Conservation (phyloP, 1,140 invertebrate species). For the Drosophila seguyi region DNA sequence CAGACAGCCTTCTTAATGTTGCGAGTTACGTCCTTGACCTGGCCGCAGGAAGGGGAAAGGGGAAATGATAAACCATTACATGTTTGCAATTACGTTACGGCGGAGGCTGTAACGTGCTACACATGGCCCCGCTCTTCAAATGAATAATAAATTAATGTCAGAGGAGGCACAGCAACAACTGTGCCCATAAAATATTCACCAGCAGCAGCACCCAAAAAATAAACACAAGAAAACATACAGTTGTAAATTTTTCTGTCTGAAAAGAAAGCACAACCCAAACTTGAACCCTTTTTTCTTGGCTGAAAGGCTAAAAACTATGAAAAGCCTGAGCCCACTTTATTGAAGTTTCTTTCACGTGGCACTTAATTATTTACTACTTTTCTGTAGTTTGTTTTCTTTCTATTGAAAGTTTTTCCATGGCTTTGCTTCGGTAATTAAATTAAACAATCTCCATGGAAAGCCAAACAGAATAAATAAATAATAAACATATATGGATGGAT, state of each 20-base stretch:
- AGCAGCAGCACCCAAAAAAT: conserved; percentile 36
- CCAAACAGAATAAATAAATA: not conserved
- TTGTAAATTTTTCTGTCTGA: conserved; percentile 18
- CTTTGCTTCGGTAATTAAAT: conserved; percentile 6
- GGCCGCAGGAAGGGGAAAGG: conserved; percentile 6
- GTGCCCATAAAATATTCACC: conserved; percentile 60
- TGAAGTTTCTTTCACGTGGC: conserved; percentile 1
- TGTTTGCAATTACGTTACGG: conserved; percentile 50
- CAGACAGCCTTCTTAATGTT: conserved; percentile 93
- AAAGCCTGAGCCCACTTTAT: not conserved
- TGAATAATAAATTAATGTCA: conserved; percentile 78
- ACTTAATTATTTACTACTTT: conserved; percentile 14
- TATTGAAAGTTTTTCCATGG: not conserved
- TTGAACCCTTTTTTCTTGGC: conserved; percentile 3
- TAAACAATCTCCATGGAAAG: not conserved
- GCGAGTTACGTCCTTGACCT: conserved; percentile 88
- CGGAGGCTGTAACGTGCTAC: conserved; percentile 39
- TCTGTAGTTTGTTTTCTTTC: not conserved
- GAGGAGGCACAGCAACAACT: conserved; percentile 26
- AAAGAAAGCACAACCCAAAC: conserved; percentile 1
- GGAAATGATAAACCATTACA: conserved; percentile 62
- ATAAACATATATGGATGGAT: not conserved
- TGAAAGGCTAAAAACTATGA: conserved; percentile 4
- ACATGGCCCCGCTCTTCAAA: conserved; percentile 60
- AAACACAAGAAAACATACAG: conserved; percentile 21